phyloP scores from a whole-genome alignment of 1,140 invertebrate species.

The Drosophila ohnishii region DNA sequence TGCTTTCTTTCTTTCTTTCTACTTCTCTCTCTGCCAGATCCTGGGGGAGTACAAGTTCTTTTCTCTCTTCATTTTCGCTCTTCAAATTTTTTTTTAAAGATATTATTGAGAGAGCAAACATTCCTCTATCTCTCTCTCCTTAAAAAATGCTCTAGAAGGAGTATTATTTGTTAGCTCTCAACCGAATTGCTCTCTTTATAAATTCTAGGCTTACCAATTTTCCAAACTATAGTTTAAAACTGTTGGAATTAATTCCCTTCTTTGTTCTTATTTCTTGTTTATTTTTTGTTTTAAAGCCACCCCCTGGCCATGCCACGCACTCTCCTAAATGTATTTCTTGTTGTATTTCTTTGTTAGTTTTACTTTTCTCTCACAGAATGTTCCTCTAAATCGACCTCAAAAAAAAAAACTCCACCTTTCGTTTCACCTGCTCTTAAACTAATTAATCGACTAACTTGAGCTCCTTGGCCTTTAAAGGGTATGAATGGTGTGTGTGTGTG shows the following conservation, averaged over 20 bases:
- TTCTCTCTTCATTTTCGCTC: too few relatives aligned
- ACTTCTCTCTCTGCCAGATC: too few relatives aligned
- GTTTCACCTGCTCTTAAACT: slow-evolving; percentile 49
- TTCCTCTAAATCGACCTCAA: slow-evolving; percentile 23
- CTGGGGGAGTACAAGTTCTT: too few relatives aligned
- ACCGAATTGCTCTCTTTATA: too few relatives aligned
- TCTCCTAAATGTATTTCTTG: slow-evolving; percentile 36
- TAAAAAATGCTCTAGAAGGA: too few relatives aligned
- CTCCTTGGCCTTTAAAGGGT: slow-evolving; percentile 7
- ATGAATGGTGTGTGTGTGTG: slow-evolving; percentile 5
- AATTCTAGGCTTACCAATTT: not conserved
- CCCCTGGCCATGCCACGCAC: slow-evolving; percentile 17
- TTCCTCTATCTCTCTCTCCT: too few relatives aligned
- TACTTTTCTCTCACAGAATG: slow-evolving; percentile 48
- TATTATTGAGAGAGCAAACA: too few relatives aligned
- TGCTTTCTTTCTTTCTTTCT: too few relatives aligned
- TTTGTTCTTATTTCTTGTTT: not conserved
- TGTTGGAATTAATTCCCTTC: too few relatives aligned
- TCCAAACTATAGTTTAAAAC: too few relatives aligned
- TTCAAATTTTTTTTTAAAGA: too few relatives aligned
- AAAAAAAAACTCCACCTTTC: slow-evolving; percentile 50
- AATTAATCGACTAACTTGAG: slow-evolving; percentile 57
- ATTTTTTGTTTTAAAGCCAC: not conserved
- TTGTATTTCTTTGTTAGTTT: slow-evolving; percentile 23
- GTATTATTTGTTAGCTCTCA: too few relatives aligned